Evolutionary conservation across 2,888 invertebrate species (phyloP).

Genomic region (Philaethria dido): DNA sequence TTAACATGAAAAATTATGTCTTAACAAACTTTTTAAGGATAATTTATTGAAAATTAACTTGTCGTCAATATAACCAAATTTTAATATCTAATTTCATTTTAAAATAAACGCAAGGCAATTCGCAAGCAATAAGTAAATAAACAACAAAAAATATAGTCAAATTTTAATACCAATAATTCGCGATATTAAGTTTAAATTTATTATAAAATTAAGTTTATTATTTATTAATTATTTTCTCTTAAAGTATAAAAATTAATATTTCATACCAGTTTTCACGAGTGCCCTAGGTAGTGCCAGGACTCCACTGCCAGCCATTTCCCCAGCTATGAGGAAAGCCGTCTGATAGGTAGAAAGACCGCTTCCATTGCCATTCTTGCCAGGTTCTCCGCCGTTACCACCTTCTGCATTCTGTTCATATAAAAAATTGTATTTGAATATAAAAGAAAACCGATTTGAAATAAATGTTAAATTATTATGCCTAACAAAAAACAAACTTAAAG

Average conservation of each 20-base stretch:
- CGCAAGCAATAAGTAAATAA: neutral
- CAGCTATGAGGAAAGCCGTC: constrained; percentile 86
- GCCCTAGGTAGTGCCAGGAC: constrained; percentile 87
- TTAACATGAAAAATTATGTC: no score
- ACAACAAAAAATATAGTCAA: neutral
- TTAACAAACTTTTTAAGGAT: no score
- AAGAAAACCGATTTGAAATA: no score
- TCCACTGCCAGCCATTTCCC: constrained; percentile 89
- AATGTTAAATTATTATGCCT: no score
- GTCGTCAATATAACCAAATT: no score
- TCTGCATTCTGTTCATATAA: constrained; percentile 38
- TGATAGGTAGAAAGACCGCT: constrained; percentile 65
- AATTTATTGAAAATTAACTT: no score
- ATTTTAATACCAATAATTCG: neutral
- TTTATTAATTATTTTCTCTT: no score
- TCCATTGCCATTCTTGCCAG: constrained; percentile 38
- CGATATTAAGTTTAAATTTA: no score
- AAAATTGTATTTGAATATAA: neutral
- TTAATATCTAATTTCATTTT: no score
- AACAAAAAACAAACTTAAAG: no score
- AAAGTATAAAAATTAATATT: neutral
- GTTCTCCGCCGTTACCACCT: constrained; percentile 45
- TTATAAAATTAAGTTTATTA: no score
- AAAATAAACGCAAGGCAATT: neutral
- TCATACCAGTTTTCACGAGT: constrained; percentile 85